Percentiles rank a stretch among this genome's conserved stretches.
These are phyloP conservation scores for Caerostris darwini DNA, from an alignment of 1,140 invertebrate species.

Conservation along the genomic window DNA sequence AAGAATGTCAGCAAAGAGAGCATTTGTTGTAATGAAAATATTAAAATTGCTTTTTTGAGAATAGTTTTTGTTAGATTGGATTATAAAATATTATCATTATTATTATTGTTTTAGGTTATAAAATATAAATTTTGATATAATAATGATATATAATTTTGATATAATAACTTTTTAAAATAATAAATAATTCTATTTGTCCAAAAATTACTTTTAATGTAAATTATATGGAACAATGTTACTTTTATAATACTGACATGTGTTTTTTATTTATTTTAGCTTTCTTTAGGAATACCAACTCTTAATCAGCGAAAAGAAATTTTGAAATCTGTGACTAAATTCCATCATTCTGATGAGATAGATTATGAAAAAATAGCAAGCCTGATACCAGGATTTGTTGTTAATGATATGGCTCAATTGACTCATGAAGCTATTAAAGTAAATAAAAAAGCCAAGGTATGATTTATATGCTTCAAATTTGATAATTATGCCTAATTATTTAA, in stretches of 20 bases:
- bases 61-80: neutral
- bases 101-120: neutral
- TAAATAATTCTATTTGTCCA: neutral
- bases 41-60: neutral
- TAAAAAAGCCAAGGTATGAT: neutral
- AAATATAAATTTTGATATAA: neutral
- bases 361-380: slow-evolving; percentile 80
- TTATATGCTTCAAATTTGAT: too few species aligned
- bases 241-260: neutral
- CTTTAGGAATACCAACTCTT: slow-evolving; percentile 39
- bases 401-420: slow-evolving; percentile 82
- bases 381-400: slow-evolving; percentile 84
- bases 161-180: neutral
- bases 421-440: slow-evolving; percentile 62
- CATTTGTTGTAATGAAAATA: neutral
- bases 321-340: slow-evolving; percentile 53
- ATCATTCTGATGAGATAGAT: slow-evolving; percentile 45
- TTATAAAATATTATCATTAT: too few species aligned
- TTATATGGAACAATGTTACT: neutral
- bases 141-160: too few species aligned
- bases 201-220: neutral
- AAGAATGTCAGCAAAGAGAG: too few species aligned
- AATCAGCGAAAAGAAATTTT: slow-evolving; percentile 78
- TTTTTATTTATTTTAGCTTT: slow-evolving; percentile 45
- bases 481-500: too few species aligned